Evolutionary conservation across 2,113 vertebrate genomes (phyloP), one percentile per base, ranked within the genome.

Genomic region (Rhombomys opimus): DNA sequence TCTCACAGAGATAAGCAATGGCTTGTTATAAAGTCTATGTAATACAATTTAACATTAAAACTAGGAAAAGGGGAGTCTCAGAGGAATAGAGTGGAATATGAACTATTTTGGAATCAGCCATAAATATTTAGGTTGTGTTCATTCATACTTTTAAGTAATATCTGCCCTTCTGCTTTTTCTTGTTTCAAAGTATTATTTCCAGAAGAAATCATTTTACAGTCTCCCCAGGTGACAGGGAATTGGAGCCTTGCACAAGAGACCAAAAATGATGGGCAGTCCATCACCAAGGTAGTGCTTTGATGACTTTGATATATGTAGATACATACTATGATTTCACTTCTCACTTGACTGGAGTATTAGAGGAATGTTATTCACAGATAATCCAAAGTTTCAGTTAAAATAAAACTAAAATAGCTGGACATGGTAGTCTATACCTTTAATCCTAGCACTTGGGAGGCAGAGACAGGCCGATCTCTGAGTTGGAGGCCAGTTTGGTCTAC

Each of bases 141-240:
- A 0, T 25, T 32, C 3, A 0, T 77, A 50, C 46, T 73, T 73
- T 22, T 18, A 41, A 82, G 14, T 96, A 38, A 93, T 7, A 23
- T 15, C 25, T 82, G 0, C 32, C 57, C 92, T 38, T 70, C 86
- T 35, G 0, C 54, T 77, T 84, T 97, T 14, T 96, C 61, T 97
- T 75, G 59, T 72, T 96, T 92, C 86, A 38, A 97, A 99, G 99
- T 99, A 63, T 91, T 99, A 15, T 99, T 99, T 98, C 98, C 99
- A 0, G 98, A 98, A 91, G 97, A 87, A 77, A 41, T 99, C 89
- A 91, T 97, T 82, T 89, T 99, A 35, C 91, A 98, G 88, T 96
- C 98, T 91, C 98, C 98, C 5, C 98, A 98, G 90, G 95, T 93
- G 93, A 1, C 96, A 35, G 95, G 96, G 84, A 95, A 32, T 25